These are phyloP conservation scores for Orthosia cruda DNA, from an alignment of 2,888 invertebrate genomes.

Conservation along the genomic window DNA sequence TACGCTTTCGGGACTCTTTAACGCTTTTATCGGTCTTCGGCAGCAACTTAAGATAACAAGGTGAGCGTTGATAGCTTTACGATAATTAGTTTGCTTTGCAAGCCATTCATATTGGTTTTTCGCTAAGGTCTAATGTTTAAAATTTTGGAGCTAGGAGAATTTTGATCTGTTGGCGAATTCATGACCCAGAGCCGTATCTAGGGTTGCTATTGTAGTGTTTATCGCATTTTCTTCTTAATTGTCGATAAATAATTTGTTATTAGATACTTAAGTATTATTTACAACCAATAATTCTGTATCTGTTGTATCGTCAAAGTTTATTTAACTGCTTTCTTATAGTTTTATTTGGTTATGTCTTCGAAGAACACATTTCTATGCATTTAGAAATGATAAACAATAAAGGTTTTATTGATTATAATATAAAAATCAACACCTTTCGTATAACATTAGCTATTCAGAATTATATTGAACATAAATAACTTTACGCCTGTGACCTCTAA, in stretches of 20 bases:
- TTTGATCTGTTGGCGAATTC: constrained; percentile 8
- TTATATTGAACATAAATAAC: neutral
- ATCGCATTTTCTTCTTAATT: constrained; percentile 9
- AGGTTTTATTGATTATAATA: constrained; percentile 15
- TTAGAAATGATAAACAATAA: constrained; percentile 18
- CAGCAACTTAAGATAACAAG: constrained; percentile 87
- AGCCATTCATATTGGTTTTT: constrained; percentile 67
- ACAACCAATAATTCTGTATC: constrained; percentile 12
- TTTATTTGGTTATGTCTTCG: constrained; percentile 17
- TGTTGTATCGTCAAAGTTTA: constrained; percentile 10
- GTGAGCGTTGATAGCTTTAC: constrained; percentile 90
- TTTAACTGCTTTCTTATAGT: constrained; percentile 4
- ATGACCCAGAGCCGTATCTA: constrained; percentile 15
- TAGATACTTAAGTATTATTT: constrained; percentile 21
- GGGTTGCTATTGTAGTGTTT: neutral
- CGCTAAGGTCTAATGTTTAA: constrained; percentile 52
- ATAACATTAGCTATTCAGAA: constrained; percentile 1
- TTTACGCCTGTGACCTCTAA: constrained; percentile 27
- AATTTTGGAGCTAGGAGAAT: constrained; percentile 4
- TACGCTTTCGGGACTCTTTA: constrained; percentile 81
- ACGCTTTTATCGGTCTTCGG: constrained; percentile 82
- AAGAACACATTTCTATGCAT: constrained; percentile 19
- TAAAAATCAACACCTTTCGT: constrained; percentile 3
- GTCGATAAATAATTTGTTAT: constrained; percentile 17
- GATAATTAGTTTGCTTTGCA: constrained; percentile 85